Base-by-base conservation (phyloP, 2,888 invertebrate genomes). In the Xanthorhoe designata region DNA sequence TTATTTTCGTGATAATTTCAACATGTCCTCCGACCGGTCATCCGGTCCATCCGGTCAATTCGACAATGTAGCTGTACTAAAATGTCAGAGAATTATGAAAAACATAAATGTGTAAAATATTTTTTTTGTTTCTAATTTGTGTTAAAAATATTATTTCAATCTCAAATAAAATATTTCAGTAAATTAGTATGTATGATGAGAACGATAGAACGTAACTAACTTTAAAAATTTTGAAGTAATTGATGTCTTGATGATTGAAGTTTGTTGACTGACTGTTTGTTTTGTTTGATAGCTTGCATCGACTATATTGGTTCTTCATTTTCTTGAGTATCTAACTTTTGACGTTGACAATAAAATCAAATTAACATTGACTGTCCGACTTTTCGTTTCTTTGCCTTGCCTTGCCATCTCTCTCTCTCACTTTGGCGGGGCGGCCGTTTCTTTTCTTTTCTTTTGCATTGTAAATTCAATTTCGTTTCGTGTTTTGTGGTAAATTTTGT, bases 1-100 rank as follows among this genome's bases (percentile, higher is more conserved):
- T n/a, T n/a, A 7, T 10, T 42, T 82, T 90, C 87, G 84, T 90
- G 89, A 89, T 88, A 87, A 83, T 91, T 86, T 88, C 91, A 92
- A 92, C 90, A 92, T 92, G 92, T 91, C 92, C 76, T 86, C 29
- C 47, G 32, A 47, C 57, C 47, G 47, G 13, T 90, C 88, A 82
- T 88, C 85, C 82, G 82, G 76, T 86, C 81, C 6, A 83, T 90
- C 89, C 90, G 91, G 88, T 90, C 88, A 42, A 32, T 17, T 57
- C 49, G 24, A 57, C 10, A 32, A 2, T n/a, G 13, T 19, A 19
- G 19, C 24, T 24, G n/a, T 10, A 13, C 10, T 13, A 10, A 42
- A 42, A 13, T 9, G 9, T 0, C 2, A 42, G 9, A 13, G 1
- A 42, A 13, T 13, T 10, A n/a, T 42, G 2, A 13, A 42, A 42